Evolutionary conservation across 1,140 invertebrate species (phyloP), one percentile per base, ranked within the genome.

Genomic region (Pogonognathellus flavescens): DNA sequence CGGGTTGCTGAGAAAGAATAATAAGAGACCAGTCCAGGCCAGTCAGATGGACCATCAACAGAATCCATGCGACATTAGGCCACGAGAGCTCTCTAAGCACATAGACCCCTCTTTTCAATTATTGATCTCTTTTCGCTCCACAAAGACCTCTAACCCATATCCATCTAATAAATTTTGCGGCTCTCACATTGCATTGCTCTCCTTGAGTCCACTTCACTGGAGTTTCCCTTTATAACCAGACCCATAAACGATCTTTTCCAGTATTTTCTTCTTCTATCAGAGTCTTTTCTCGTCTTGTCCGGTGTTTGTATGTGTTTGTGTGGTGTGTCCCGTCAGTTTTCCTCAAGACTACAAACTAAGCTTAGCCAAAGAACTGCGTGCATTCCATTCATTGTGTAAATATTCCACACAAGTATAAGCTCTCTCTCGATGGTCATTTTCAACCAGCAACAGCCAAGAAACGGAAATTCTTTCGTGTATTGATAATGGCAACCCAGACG

Each of bases 161-260:
- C 80, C 80, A 81, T 81, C 80, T 81, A 81, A 81, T 81, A 81
- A 81, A 81, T 81, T 81, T 81, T 52, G 80, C 52, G 80, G 80
- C 80, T 81, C 80, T 81, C 55, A 53, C 50, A 76, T 50, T 70
- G 66, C 66, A 70, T 25, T 70, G 31, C 31, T 31, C 70, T 76
- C 16, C 70, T 76, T 11, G 14, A 49, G 31, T 76, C 41, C 70
- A 50, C 70, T 76, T 62, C 59, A 20, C 18, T 62, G 18, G 59
- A 62, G 59, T 62, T 76, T 76, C 16, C 70, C 41, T 76, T 76
- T 76, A 76, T 76, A 76, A 76, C 70, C 9, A 31, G 11, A 66
- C 16, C 11, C n/a, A 62, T 76, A 76, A 76, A 76, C 70, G 70
- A 76, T 76, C 14, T 76, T 76, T 31, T 76, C 41, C 16, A 76